Conservation (phyloP, 2,113 vertebrate genomes). For the Gorsachius goisagi region DNA sequence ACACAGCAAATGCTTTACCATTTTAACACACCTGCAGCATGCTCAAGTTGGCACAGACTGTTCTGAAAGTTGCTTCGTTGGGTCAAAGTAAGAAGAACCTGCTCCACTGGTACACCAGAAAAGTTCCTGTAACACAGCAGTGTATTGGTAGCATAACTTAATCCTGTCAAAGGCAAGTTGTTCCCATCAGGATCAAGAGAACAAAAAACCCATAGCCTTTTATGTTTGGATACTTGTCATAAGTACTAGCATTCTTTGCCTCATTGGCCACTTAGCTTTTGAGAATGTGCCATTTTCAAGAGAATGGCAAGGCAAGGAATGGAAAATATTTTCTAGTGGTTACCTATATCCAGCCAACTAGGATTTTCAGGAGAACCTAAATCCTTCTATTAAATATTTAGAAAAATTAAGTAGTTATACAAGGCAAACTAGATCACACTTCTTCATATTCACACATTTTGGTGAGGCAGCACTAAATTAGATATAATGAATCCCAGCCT, state of each 20-base stretch:
- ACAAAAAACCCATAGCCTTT: neutral
- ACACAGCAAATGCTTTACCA: neutral
- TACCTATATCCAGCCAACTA: too few relatives aligned
- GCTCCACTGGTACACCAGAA: fast-evolving
- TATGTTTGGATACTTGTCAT: neutral
- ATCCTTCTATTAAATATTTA: neutral
- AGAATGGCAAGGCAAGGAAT: neutral
- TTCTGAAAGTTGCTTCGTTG: neutral
- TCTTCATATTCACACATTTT: neutral
- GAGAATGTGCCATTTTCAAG: neutral
- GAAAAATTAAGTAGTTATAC: neutral
- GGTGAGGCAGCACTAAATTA: neutral
- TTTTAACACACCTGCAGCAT: neutral
- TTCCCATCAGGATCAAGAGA: neutral
- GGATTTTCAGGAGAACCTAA: neutral
- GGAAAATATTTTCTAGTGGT: neutral
- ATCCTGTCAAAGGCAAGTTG: neutral
- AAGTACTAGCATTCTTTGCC: neutral
- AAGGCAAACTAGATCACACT: neutral
- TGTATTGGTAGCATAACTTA: neutral
- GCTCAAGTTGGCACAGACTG: neutral
- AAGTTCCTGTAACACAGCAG: neutral
- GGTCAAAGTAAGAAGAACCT: neutral
- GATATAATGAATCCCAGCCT: neutral
- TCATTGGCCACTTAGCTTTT: neutral